Evolutionary conservation across 2,113 vertebrate species (phyloP).

Genomic region (Erinaceus europaeus): DNA sequence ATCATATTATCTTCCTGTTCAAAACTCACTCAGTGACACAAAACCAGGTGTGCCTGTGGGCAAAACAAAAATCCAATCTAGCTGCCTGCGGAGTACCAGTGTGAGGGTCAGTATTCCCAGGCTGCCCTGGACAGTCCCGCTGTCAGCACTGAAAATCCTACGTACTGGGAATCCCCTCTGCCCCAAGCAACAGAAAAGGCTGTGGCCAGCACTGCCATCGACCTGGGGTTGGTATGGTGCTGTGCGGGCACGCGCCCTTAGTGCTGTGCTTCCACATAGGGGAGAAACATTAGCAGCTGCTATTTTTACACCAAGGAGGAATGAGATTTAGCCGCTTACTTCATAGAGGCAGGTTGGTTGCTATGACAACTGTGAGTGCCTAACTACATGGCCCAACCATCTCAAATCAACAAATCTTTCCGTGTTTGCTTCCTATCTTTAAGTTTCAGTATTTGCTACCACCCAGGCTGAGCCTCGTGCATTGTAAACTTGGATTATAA

Average conservation of each 20-base stretch:
- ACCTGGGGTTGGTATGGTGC: neutral
- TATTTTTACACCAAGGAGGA: conserved; percentile 61
- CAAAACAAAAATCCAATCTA: neutral
- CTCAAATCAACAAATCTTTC: conserved; percentile 61
- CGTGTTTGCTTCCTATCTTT: neutral
- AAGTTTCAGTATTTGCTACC: conserved; percentile 24
- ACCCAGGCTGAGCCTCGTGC: neutral
- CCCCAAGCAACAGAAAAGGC: neutral
- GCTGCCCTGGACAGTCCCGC: neutral
- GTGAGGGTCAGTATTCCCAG: neutral
- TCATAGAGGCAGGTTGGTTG: conserved; percentile 56
- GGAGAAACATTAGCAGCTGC: conserved; percentile 50
- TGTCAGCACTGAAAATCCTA: neutral
- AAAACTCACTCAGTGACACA: neutral
- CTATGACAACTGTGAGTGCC: conserved; percentile 48
- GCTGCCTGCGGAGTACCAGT: neutral
- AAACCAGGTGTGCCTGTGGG: neutral
- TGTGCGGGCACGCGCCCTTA: neutral
- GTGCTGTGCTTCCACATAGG: conserved; percentile 5
- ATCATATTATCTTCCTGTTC: neutral
- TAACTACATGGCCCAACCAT: conserved; percentile 67
- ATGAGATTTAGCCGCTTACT: conserved; percentile 66
- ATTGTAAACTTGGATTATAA: conserved; percentile 24
- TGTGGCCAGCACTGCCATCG: neutral
- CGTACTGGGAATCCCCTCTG: neutral